Evolutionary conservation across 2,888 invertebrate genomes (phyloP).

Genomic region (Drosophila peninsularis): DNA sequence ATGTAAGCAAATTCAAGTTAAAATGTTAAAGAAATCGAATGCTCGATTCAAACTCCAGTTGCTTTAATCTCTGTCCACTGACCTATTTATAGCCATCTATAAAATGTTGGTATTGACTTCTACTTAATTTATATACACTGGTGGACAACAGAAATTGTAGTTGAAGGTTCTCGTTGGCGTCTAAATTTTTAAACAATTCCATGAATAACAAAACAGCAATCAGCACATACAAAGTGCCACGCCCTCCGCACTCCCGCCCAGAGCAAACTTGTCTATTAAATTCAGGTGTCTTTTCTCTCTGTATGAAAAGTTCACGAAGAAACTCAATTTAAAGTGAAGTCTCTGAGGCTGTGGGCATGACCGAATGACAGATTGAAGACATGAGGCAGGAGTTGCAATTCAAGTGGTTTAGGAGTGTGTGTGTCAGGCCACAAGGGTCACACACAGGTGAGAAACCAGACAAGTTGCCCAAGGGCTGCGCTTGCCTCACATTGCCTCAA

Average conservation of each 20-base stretch:
- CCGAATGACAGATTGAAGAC: conserved; percentile 59
- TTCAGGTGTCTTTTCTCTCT: conserved; percentile 26
- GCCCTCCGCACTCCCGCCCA: background rate
- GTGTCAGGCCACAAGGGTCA: conserved; percentile 15
- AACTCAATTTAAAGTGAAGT: conserved; percentile 69
- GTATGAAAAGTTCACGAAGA: conserved; percentile 52
- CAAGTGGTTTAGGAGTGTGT: conserved; percentile 8
- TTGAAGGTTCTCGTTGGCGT: conserved; percentile 46
- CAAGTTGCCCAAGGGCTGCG: conserved; percentile 11
- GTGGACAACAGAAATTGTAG: conserved; percentile 17
- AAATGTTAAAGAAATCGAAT: background rate
- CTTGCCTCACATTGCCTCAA: conserved; percentile 17
- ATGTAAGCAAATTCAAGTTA: background rate
- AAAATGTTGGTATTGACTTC: background rate
- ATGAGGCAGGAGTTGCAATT: conserved; percentile 16
- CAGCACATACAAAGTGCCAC: conserved; percentile 41
- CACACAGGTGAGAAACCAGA: conserved; percentile 35
- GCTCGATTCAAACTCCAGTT: background rate
- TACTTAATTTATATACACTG: background rate
- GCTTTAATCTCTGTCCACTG: background rate
- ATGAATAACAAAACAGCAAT: conserved; percentile 73
- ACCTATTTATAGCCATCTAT: background rate
- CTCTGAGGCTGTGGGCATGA: conserved; percentile 38
- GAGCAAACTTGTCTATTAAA: conserved; percentile 42
- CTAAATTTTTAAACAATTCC: conserved; percentile 70